These are phyloP conservation scores for Halcyon senegalensis DNA, from an alignment of 2,113 vertebrate genomes.

Conservation along the genomic window DNA sequence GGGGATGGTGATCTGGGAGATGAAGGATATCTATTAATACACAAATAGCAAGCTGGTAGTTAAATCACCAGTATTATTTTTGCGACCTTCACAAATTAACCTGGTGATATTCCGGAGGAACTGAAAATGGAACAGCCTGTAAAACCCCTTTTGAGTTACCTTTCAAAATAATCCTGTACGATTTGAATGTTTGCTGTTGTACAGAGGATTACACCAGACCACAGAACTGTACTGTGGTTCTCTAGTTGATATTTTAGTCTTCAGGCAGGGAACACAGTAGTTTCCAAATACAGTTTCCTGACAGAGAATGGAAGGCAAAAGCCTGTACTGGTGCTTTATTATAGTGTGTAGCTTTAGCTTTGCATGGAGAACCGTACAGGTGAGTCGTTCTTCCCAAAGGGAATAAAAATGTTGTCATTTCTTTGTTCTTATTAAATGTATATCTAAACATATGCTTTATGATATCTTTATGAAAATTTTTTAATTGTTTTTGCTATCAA, in stretches of 20 bases:
- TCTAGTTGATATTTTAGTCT: neutral
- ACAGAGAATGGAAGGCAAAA: neutral
- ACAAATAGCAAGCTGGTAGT: neutral
- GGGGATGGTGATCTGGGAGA: neutral
- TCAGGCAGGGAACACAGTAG: neutral
- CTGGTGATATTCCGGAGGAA: neutral
- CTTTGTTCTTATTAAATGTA: neutral
- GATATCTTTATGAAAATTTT: neutral
- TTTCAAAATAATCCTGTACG: neutral
- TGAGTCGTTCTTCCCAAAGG: neutral
- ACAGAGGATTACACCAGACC: neutral
- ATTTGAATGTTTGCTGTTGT: neutral
- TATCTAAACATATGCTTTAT: neutral
- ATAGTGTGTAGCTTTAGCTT: neutral
- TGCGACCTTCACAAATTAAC: conserved; percentile 1
- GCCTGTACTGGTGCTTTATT: neutral
- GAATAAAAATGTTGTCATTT: neutral
- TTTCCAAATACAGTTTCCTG: neutral
- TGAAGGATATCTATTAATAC: neutral
- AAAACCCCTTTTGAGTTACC: neutral
- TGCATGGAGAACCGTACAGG: neutral
- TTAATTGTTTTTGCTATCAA: neutral
- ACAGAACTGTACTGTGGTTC: neutral
- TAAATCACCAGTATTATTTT: neutral
- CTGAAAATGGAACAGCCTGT: neutral